Evolutionary conservation across 35 echinoderm and acorn worm species (phyloP), one percentile per base, ranked within the genome.

Genomic region (Apostichopus japonicus): DNA sequence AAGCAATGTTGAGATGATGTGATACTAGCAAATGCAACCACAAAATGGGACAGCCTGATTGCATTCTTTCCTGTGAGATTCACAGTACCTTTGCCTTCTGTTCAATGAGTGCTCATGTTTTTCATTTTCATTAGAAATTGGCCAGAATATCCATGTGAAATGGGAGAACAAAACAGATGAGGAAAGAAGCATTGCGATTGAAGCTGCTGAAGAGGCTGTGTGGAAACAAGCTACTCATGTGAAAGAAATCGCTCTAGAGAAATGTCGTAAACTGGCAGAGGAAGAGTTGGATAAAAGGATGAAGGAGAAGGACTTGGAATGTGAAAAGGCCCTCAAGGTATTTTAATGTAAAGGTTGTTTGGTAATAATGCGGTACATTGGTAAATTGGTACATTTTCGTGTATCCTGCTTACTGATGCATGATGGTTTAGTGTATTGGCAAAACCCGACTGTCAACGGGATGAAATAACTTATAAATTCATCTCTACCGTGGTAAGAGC

Each of bases 271-370:
- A 65, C 67, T 70, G 22, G 93, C 73, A 56, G 23, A 84, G 11
- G 59, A 90, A n/a, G 94, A 93, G 62, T 88, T 92, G 84, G 93
- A 96, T 57, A 83, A 93, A 44, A 92, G 87, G 10, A 76, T 98
- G 17, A 84, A 91, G 56, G 91, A 94, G 24, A 79, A 96, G n/a
- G 84, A 95, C 59, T 77, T 59, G 59, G 56, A 87, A 16, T 91
- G 92, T 93, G 97, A 95, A 93, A 83, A 79, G 76, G 61, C 90
- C 17, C 13, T 98, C 21, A 98, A 98, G 97, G 97, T 98, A 84
- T 11, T 44, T 44, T 44, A 44, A 44, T 44, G 33, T 4, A 61
- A 61, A 61, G 8, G 57, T 61, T 61, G 57, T 61, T 61, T 8
- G 7, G 57, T 61, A 61, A 61, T 61, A 44, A 44, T 44, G 33